phyloP scores from a whole-genome alignment of 2,113 vertebrate genomes.

The Pionites leucogaster region DNA sequence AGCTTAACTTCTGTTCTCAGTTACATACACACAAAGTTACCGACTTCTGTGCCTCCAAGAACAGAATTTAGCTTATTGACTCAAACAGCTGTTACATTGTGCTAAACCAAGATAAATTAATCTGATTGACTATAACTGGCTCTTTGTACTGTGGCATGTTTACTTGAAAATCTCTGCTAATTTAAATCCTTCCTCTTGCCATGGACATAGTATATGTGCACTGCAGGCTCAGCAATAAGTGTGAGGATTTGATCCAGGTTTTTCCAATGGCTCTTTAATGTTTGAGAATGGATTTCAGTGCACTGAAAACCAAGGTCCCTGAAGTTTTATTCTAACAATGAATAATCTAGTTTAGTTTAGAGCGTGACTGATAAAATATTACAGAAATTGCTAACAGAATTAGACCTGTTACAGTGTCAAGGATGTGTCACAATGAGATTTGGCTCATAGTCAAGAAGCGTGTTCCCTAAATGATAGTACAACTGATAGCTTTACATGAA shows the following conservation, averaged over 20 bases:
- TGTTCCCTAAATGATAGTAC: background rate
- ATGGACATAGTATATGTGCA: background rate
- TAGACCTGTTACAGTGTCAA: background rate
- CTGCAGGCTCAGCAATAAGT: background rate
- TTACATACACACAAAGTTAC: conserved; percentile 11
- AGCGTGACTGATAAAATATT: background rate
- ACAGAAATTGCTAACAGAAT: background rate
- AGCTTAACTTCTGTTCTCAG: conserved; percentile 37
- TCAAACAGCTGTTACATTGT: conserved; percentile 50
- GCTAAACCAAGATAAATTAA: conserved; percentile 55
- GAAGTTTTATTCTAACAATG: background rate
- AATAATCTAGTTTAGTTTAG: background rate
- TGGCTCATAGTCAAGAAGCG: background rate
- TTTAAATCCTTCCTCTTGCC: background rate
- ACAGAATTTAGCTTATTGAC: conserved; percentile 43
- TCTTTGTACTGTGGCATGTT: conserved; percentile 31
- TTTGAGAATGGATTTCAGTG: background rate
- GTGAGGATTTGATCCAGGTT: background rate
- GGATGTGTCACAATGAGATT: background rate
- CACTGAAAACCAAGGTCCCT: background rate
- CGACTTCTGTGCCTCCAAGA: background rate
- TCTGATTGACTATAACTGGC: conserved; percentile 18
- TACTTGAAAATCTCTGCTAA: conserved; percentile 24
- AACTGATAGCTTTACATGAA: background rate
- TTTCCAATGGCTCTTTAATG: background rate